A percentile compares a stretch with the other conserved stretches of the same genome.
Conservation (phyloP, 1,140 invertebrate species). For the Ceratina calcarata region DNA sequence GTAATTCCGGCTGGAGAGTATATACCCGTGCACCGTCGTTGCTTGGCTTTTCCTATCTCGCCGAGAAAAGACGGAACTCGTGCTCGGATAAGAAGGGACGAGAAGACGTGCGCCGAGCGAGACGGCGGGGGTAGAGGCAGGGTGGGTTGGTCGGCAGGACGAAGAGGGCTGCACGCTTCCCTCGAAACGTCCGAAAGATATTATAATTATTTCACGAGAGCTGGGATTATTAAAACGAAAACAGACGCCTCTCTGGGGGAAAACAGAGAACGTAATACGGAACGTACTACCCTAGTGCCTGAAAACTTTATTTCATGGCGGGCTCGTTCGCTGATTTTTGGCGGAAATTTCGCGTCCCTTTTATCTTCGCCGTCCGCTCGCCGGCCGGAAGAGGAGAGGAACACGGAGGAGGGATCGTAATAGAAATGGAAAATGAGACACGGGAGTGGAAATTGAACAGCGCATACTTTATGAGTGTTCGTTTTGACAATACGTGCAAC, state of each 20-base stretch:
- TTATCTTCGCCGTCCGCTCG: background rate
- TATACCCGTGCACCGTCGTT: conserved; percentile 31
- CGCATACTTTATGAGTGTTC: conserved; percentile 18
- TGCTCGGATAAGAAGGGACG: background rate
- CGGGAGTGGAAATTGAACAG: conserved; percentile 8
- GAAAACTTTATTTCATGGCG: conserved; percentile 23
- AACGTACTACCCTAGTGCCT: conserved; percentile 18
- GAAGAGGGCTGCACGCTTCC: conserved; percentile 41
- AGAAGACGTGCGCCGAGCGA: too few relatives aligned
- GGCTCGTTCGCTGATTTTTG: conserved; percentile 28
- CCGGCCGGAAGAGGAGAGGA: too few relatives aligned
- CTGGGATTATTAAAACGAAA: conserved; percentile 62
- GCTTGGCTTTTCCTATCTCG: conserved; percentile 46
- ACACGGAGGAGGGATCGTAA: background rate
- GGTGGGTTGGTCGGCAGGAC: background rate
- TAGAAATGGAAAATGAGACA: conserved; percentile 29
- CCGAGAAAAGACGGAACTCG: conserved; percentile 39
- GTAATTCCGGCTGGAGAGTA: conserved; percentile 62
- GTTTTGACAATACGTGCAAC: conserved; percentile 12
- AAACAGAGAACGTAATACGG: conserved; percentile 1
- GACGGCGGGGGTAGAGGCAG: background rate
- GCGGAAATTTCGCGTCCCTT: conserved; percentile 5
- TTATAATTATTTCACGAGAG: conserved; percentile 62
- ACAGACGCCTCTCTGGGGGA: conserved; percentile 18
- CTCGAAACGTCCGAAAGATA: conserved; percentile 40